phyloP scores from a whole-genome alignment of 2,797 vertebrate genomes.

The Loris lydekkerianus region DNA sequence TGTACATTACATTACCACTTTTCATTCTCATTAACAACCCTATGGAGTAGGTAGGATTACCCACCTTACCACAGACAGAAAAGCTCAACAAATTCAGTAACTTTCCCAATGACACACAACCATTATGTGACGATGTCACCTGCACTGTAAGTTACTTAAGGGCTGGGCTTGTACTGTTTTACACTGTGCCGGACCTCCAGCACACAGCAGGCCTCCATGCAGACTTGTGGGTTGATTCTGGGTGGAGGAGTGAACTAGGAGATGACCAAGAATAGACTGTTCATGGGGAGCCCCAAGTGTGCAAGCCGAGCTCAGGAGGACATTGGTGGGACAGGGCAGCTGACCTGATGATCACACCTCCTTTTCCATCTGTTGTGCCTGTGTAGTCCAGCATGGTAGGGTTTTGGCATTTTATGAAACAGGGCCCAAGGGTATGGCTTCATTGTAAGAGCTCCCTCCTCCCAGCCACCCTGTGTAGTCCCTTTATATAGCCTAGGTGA shows the following conservation, averaged over 20 bases:
- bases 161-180: neutral
- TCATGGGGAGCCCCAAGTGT: neutral
- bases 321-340: neutral
- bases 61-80: neutral
- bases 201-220: neutral
- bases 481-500: too few relatives aligned
- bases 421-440: too few relatives aligned
- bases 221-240: neutral
- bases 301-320: neutral
- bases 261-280: neutral
- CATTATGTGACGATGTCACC: rapidly evolving
- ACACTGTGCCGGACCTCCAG: neutral
- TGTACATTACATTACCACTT: neutral
- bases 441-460: neutral
- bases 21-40: neutral
- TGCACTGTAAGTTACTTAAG: too few relatives aligned
- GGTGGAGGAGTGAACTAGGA: neutral
- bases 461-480: rapidly evolving
- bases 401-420: neutral
- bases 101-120: neutral
- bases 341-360: neutral
- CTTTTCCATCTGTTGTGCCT: neutral
- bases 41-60: neutral
- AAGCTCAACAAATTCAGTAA: neutral
- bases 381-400: neutral